Conservation (phyloP, 1,140 invertebrate genomes). For the Tetramorium alpestre region DNA sequence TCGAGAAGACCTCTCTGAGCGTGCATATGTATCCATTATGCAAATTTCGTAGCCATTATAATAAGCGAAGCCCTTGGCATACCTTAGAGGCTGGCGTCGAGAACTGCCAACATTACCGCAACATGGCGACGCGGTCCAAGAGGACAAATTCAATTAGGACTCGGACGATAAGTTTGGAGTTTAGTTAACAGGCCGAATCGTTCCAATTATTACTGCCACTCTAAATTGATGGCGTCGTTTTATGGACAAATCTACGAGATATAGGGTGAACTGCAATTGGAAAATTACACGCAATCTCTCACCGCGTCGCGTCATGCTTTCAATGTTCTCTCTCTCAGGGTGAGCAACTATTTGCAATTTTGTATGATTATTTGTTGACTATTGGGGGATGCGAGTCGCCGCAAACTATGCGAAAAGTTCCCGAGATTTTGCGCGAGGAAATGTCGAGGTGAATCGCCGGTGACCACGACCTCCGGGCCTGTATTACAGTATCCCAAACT, state of each 20-base stretch:
- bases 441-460: conserved; percentile 68
- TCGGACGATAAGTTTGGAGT: conserved; percentile 77
- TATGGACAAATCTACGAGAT: background rate
- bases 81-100: conserved; percentile 76
- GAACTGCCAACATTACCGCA: conserved; percentile 82
- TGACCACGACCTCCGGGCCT: conserved; percentile 60
- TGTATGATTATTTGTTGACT: conserved; percentile 20
- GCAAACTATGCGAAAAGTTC: conserved; percentile 56
- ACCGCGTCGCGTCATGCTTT: too few relatives aligned
- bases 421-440: conserved; percentile 53
- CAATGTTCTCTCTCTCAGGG: background rate
- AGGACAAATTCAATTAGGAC: conserved; percentile 82
- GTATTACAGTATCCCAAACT: conserved; percentile 58
- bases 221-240: conserved; percentile 4
- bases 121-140: conserved; percentile 79
- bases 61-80: conserved; percentile 83
- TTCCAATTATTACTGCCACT: conserved; percentile 43
- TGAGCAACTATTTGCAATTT: conserved; percentile 20
- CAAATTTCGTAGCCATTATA: conserved; percentile 84
- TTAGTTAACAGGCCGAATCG: conserved; percentile 73
- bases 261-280: background rate
- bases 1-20: conserved; percentile 77
- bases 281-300: background rate
- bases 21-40: conserved; percentile 85
- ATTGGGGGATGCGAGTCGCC: background rate